Conservation (phyloP, 2,113 vertebrate genomes). For the Polypterus bichir region DNA sequence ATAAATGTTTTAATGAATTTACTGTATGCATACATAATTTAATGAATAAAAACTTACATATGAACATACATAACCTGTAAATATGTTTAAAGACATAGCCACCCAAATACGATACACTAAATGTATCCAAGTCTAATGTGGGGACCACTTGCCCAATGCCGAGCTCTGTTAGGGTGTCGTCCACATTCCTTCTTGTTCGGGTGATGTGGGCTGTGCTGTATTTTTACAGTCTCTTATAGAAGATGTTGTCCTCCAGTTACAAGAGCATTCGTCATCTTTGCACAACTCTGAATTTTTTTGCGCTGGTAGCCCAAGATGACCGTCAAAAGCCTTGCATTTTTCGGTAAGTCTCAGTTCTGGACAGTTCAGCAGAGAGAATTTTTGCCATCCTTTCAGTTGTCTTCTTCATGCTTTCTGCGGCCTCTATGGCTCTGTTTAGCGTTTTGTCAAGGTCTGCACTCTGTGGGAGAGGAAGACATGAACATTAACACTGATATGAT, state of each 20-base stretch:
- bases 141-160: too few relatives aligned
- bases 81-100: too few relatives aligned
- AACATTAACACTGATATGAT: too few relatives aligned
- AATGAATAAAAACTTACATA: too few relatives aligned
- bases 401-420: slow-evolving; percentile 66
- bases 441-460: slow-evolving; percentile 54
- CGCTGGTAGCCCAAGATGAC: neutral
- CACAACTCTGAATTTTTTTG: neutral
- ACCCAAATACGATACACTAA: too few relatives aligned
- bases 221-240: slow-evolving; percentile 20
- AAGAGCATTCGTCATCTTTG: too few relatives aligned
- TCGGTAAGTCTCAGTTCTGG: slow-evolving; percentile 41
- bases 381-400: slow-evolving; percentile 71
- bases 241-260: neutral
- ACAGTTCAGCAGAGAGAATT: slow-evolving; percentile 62
- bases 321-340: slow-evolving; percentile 24
- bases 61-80: too few relatives aligned
- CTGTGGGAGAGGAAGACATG: slow-evolving; percentile 20
- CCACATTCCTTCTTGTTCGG: neutral
- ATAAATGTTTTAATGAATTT: too few relatives aligned
- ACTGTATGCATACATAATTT: too few relatives aligned
- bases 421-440: slow-evolving; percentile 69
- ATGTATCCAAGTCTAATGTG: too few relatives aligned
- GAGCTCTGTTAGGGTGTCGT: too few relatives aligned
- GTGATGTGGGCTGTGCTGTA: neutral